Evolutionary conservation across 23 tunicate genomes (phyloP).

Genomic region (Halocynthia aurantium): DNA sequence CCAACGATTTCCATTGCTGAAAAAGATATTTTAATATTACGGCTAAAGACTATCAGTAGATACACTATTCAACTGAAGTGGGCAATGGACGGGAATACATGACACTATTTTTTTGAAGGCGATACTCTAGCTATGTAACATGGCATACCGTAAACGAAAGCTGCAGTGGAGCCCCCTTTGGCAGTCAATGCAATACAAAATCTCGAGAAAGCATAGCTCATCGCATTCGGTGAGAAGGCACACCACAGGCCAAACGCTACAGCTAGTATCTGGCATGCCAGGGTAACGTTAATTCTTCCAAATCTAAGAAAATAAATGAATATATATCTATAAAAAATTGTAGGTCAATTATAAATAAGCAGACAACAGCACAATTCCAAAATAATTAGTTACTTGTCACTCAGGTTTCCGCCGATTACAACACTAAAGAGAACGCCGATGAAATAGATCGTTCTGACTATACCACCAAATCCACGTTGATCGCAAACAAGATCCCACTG

Average conservation of each 20-base stretch:
- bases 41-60: no score
- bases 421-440: constrained; percentile 53
- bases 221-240: constrained; percentile 65
- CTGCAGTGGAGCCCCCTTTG: constrained; percentile 66
- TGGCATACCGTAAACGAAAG: constrained; percentile 68
- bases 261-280: constrained; percentile 41
- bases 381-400: constrained; percentile 36
- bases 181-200: constrained; percentile 55
- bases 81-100: no score
- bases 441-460: constrained; percentile 56
- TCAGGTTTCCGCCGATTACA: constrained; percentile 64
- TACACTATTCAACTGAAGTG: no score
- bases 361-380: no score
- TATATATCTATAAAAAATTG: no score
- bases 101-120: no score
- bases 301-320: constrained; percentile 36
- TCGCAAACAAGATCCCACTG: constrained; percentile 69
- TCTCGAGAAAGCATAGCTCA: constrained; percentile 51
- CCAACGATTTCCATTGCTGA: constrained; percentile 86
- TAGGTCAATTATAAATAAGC: no score
- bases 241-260: constrained; percentile 54
- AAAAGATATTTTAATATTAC: neutral
- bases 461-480: constrained; percentile 33
- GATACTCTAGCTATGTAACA: no score
- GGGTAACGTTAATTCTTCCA: constrained; percentile 55